Conservation (phyloP, 2,113 vertebrate genomes). For the Oxyruncus cristatus region DNA sequence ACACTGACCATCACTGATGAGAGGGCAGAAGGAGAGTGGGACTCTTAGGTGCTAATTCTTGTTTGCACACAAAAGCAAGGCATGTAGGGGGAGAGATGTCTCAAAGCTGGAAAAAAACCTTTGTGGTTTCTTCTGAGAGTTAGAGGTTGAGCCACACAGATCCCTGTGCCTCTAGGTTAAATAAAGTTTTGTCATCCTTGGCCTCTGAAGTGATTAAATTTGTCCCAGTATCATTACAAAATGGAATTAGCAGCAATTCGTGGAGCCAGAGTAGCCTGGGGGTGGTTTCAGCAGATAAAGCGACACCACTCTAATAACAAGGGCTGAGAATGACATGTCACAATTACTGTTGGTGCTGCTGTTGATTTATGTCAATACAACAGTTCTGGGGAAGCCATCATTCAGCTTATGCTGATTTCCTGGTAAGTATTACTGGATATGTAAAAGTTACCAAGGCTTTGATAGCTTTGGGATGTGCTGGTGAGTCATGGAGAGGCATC, state of each 20-base stretch:
- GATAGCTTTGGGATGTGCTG: neutral
- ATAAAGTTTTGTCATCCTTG: conserved; percentile 50
- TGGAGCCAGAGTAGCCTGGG: conserved; percentile 4
- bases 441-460: neutral
- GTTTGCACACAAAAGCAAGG: neutral
- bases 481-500: neutral
- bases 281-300: neutral
- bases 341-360: conserved; percentile 22
- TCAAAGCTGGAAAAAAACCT: neutral
- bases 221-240: conserved; percentile 62
- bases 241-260: conserved; percentile 59
- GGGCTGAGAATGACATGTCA: neutral
- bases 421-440: neutral
- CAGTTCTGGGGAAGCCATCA: neutral
- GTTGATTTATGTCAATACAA: conserved; percentile 33
- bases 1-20: neutral
- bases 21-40: neutral
- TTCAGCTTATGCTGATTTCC: neutral
- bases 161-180: conserved; percentile 33
- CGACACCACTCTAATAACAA: conserved; percentile 11
- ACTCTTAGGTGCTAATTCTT: neutral
- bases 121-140: neutral
- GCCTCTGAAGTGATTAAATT: conserved; percentile 64
- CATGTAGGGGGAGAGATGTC: neutral
- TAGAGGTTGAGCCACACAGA: neutral